Conservation (phyloP, 2,797 vertebrate species). For the Heliangelus exortis region DNA sequence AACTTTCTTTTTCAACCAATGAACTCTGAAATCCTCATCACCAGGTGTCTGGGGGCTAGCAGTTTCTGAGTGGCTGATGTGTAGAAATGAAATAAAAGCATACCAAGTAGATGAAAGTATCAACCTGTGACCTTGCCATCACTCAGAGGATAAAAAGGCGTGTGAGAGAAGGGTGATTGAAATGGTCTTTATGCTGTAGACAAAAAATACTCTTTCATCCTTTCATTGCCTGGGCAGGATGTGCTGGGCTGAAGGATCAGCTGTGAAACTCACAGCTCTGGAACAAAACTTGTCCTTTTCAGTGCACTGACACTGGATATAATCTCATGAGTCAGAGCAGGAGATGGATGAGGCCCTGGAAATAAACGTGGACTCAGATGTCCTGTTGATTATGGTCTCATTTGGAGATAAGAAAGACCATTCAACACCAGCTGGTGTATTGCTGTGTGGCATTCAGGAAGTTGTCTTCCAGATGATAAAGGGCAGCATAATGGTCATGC, state of each 20-base stretch:
- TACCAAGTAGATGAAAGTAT: background rate
- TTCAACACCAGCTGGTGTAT: slow-evolving; percentile 21
- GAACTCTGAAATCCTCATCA: background rate
- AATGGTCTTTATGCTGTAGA: background rate
- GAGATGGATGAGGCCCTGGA: background rate
- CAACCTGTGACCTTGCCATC: background rate
- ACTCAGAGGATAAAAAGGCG: background rate
- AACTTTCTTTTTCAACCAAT: background rate
- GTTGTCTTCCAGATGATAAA: slow-evolving; percentile 20
- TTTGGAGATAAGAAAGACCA: background rate
- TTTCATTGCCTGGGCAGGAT: background rate
- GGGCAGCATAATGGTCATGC: background rate
- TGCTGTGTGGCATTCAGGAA: slow-evolving; percentile 8
- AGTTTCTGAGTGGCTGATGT: background rate
- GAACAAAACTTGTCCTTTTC: background rate
- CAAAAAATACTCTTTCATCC: background rate
- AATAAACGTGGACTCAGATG: slow-evolving; percentile 15
- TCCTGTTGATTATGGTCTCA: background rate
- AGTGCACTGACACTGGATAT: background rate
- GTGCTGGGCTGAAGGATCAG: background rate
- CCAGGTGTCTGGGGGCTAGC: background rate
- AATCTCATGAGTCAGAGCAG: background rate
- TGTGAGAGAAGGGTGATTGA: background rate
- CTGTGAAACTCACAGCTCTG: background rate
- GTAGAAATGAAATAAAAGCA: background rate